phyloP scores from a whole-genome alignment of 2,888 invertebrate species.

The Xiphydria camelus region DNA sequence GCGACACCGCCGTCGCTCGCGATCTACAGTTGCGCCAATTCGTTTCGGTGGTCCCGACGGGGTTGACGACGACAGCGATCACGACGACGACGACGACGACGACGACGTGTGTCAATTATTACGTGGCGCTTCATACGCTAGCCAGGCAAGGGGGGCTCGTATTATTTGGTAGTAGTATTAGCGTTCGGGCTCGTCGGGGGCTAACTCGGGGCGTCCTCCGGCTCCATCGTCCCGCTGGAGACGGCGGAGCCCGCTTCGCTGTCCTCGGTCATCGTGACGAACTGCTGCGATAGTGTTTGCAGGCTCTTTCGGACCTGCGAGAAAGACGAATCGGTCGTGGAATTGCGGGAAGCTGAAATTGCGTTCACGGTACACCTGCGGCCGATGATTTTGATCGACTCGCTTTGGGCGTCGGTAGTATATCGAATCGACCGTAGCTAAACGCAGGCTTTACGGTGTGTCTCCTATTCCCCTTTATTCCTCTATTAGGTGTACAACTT shows the following conservation, averaged over 20 bases:
- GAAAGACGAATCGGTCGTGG: too few relatives aligned
- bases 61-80: neutral
- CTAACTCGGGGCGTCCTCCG: slow-evolving; percentile 51
- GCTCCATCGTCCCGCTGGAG: slow-evolving; percentile 35
- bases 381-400: too few relatives aligned
- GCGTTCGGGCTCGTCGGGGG: slow-evolving; percentile 30
- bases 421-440: too few relatives aligned
- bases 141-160: slow-evolving; percentile 44
- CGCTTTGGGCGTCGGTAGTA: too few relatives aligned
- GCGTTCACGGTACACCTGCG: too few relatives aligned
- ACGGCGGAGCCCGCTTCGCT: slow-evolving; percentile 31
- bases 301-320: slow-evolving; percentile 78
- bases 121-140: slow-evolving; percentile 45
- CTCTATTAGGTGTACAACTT: too few relatives aligned
- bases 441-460: too few relatives aligned
- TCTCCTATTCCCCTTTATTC: too few relatives aligned
- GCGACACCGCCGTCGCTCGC: slow-evolving; percentile 16
- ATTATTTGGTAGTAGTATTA: slow-evolving; percentile 38
- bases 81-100: neutral
- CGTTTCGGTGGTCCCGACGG: slow-evolving; percentile 1
- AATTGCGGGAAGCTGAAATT: too few relatives aligned
- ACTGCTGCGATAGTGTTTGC: slow-evolving; percentile 73
- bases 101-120: slow-evolving; percentile 10
- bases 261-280: slow-evolving; percentile 43
- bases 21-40: slow-evolving; percentile 1